A percentile compares a stretch with the other conserved stretches of the same genome.
These are phyloP conservation scores for Brotula barbata DNA, from an alignment of 2,797 vertebrate genomes.

Conservation along the genomic window DNA sequence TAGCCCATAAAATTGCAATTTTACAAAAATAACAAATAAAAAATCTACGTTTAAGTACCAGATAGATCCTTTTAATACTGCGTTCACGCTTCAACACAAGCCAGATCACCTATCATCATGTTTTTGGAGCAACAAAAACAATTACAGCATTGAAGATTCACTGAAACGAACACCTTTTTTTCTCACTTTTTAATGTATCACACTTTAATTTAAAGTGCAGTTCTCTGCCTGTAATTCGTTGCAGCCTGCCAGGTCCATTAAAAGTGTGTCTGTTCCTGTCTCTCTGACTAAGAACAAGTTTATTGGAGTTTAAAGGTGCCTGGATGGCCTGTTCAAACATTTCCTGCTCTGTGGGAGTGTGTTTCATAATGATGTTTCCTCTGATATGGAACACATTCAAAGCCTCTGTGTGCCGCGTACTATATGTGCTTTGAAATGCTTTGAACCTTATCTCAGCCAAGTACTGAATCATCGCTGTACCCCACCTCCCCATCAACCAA, in stretches of 20 bases:
- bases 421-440: slow-evolving; percentile 20
- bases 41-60: too few species aligned
- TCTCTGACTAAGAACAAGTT: slow-evolving; percentile 18
- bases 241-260: slow-evolving; percentile 28
- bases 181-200: slow-evolving; percentile 10
- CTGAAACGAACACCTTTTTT: too few species aligned
- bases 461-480: slow-evolving; percentile 19
- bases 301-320: slow-evolving; percentile 25
- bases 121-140: too few species aligned
- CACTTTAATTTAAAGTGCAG: slow-evolving; percentile 50
- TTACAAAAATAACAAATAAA: too few species aligned
- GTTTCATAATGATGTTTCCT: slow-evolving; percentile 53
- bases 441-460: slow-evolving; percentile 17
- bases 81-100: too few species aligned
- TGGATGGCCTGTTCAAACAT: slow-evolving; percentile 29
- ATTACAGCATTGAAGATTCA: too few species aligned
- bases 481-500: too few species aligned
- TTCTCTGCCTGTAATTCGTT: slow-evolving; percentile 7
- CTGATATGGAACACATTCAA: slow-evolving; percentile 32
- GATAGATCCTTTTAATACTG: too few species aligned
- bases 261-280: slow-evolving; percentile 9
- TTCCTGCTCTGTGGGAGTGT: slow-evolving; percentile 54
- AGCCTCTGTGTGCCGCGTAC: slow-evolving; percentile 4
- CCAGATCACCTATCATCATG: too few species aligned
- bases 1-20: too few species aligned